A percentile compares a stretch with the other conserved stretches of the same genome.
phyloP scores from a whole-genome alignment of 2,888 invertebrate species.

The Cremastinae sp. region DNA sequence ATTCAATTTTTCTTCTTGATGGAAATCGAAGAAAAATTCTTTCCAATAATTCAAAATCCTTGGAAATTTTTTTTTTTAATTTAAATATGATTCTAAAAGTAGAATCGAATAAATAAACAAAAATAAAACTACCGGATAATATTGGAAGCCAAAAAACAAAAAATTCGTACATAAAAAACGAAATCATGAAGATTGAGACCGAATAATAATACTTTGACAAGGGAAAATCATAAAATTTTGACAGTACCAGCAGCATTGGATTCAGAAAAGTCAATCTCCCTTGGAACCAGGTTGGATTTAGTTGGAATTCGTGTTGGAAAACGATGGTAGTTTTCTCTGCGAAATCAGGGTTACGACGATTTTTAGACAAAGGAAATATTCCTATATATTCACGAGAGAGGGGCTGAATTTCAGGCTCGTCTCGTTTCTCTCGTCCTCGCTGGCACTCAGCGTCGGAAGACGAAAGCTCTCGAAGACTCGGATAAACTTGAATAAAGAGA shows the following conservation, averaged over 20 bases:
- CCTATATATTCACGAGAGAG: not conserved
- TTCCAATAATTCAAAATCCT: no score
- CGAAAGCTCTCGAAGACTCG: slow-evolving; percentile 51
- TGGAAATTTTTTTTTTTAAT: no score
- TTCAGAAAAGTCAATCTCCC: slow-evolving; percentile 44
- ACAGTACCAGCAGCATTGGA: slow-evolving; percentile 2
- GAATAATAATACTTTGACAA: no score
- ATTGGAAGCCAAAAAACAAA: no score
- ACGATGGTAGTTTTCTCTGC: slow-evolving; percentile 44
- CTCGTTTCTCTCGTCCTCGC: not conserved
- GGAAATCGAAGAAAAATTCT: no score
- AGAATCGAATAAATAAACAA: no score
- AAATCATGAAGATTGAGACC: no score
- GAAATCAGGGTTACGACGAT: slow-evolving; percentile 50
- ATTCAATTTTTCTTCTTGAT: no score
- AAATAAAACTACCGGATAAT: no score
- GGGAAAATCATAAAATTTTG: slow-evolving; percentile 1
- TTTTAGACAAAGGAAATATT: slow-evolving; percentile 36
- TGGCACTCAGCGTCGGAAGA: slow-evolving; percentile 31
- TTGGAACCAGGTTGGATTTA: slow-evolving; percentile 32
- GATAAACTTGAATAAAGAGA: slow-evolving; percentile 57
- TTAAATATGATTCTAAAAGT: no score
- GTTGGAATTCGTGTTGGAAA: slow-evolving; percentile 54
- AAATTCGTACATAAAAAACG: no score
- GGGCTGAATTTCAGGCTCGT: slow-evolving; percentile 16